Percentiles rank a stretch among this genome's conserved stretches.
Conservation (phyloP, 2,888 invertebrate genomes). For the Lasioglossum leucozonium region DNA sequence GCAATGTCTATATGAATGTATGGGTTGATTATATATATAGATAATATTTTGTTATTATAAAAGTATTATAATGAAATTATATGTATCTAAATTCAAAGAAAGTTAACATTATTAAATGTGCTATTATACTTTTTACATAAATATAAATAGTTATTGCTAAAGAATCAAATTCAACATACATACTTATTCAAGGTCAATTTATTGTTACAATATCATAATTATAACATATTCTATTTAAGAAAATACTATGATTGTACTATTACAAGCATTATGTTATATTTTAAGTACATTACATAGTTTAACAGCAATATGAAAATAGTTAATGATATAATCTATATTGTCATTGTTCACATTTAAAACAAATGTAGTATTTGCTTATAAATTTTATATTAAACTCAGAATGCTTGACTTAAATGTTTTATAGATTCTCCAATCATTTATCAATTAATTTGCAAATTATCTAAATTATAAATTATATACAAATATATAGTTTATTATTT, state of each 20-base stretch:
- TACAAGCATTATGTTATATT: neutral
- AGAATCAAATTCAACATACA: neutral
- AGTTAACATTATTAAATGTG: neutral
- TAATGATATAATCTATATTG: neutral
- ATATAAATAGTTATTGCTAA: neutral
- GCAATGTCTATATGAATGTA: neutral
- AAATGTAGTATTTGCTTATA: neutral
- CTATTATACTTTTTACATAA: neutral
- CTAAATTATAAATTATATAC: neutral
- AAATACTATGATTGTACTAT: neutral
- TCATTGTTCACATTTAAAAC: neutral
- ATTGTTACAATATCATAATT: neutral
- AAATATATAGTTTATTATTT: neutral
- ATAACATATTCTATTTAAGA: neutral
- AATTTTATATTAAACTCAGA: neutral
- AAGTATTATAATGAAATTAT: neutral
- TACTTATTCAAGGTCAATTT: conserved; percentile 20
- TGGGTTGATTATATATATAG: neutral
- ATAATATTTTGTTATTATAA: neutral
- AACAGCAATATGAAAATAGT: neutral
- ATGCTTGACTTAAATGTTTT: neutral
- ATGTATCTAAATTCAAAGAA: neutral
- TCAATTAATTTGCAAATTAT: neutral
- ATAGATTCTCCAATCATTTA: neutral
- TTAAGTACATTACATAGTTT: neutral